Base-by-base conservation (phyloP, 2,113 vertebrate genomes). In the Cyanoderma ruficeps region DNA sequence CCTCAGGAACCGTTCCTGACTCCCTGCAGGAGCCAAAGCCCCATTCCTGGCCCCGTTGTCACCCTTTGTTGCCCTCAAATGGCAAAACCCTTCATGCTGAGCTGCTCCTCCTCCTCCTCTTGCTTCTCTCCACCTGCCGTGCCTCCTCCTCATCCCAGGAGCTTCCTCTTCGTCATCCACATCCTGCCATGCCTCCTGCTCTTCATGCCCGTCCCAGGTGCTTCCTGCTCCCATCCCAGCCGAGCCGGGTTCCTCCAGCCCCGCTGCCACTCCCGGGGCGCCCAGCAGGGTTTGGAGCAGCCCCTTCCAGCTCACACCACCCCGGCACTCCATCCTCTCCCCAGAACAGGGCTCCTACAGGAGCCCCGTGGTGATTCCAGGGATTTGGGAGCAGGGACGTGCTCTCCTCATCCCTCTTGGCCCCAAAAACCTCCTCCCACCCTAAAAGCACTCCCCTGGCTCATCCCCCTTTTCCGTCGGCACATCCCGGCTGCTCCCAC, bases 291-390 rank as follows among this genome's bases (percentile, higher is more conserved):
- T 46, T 81, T 4, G 41, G 67, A 42, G n/a, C 4, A 1, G 31
- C 3, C 3, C 10, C 50, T 30, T 55, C 22, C 55, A 57, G 55
- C 21, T 57, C 33, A 22, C 55, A 35, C 33, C 22, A 15, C 31
- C 31, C 55, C 53, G 31, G 30, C 1, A 21, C 42, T 21, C 27
- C 42, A 3, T 24, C 49, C 53, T 53, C 52, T 61, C 20, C 21
- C 2, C 27, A 0, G 21, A 24, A 20, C 14, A 2, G 57, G 31
- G 12, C 49, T 42, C 46, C 22, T 25, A n/a, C 3, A 1, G 3
- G 77, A 84, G 68, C 41, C 5, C 0, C 1, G 0, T 0, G 21
- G 23, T 0, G 2, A 25, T 49, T 30, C 30, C 37, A 15, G 52
- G 75, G 31, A 5, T 3, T 12, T 23, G 42, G 39, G 27, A 42